Base-by-base conservation (phyloP, 2,113 vertebrate species). In the Eonycteris spelaea region DNA sequence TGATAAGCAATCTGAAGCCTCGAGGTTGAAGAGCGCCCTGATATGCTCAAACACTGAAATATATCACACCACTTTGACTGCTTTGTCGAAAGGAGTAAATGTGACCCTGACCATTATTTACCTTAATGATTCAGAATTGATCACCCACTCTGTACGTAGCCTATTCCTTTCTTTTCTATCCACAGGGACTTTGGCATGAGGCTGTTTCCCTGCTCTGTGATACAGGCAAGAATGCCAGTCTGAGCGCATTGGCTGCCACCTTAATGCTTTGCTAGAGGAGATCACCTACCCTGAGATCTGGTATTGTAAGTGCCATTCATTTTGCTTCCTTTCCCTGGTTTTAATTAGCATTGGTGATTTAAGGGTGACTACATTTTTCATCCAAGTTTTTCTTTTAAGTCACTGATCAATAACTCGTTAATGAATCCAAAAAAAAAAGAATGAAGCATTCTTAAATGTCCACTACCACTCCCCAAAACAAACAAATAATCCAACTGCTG, bases 361-460 rank as follows among this genome's bases (percentile, higher is more conserved):
- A 90, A 59, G 68, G n/a, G 88, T 79, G 82, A 91, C 88, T 94
- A 86, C 94, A 96, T 96, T 98, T 97, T 97, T 96, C 93, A 95
- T 93, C 82, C 70, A 96, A 90, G 96, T 94, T 97, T 98, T 97
- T 96, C 95, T 97, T 97, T 97, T 93, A 95, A 97, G 95, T 98
- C 90, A 94, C 91, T 71, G 73, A 98, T 97, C 97, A 97, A 97
- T 97, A 98, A 93, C 91, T 97, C 57, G 1, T 97, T 97, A 97
- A 97, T 97, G 97, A 96, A 96, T 68, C 93, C 70, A 93, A 91
- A 70, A 80, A 95, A 40, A 91, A 80, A 79, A 95, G 83, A 94
- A 75, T 0, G 45, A 93, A 90, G 78, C 95, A 95, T 97, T 96
- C 88, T 95, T 86, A 96, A 97, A 96, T 93, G 94, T 84, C 82